These are phyloP conservation scores for Microplitis demolitor DNA, from an alignment of 1,140 invertebrate species.

Conservation along the genomic window DNA sequence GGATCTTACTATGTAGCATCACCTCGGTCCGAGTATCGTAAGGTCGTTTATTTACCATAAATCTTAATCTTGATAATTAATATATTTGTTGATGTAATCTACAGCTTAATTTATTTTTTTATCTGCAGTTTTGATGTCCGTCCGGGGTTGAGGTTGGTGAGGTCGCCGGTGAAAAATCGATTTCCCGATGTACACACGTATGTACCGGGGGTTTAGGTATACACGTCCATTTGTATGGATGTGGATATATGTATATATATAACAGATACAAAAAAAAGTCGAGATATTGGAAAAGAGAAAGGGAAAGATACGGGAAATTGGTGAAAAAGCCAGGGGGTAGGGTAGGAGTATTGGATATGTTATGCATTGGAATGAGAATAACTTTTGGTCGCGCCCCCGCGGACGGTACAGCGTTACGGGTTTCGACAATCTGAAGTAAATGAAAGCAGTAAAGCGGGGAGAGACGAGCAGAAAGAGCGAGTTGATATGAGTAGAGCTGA, in stretches of 20 bases:
- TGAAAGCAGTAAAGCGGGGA: background rate
- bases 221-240: background rate
- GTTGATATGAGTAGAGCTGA: background rate
- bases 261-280: no score
- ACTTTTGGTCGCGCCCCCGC: conserved; percentile 22
- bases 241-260: no score
- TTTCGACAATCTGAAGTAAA: background rate
- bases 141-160: conserved; percentile 14
- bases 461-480: background rate
- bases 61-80: no score
- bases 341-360: background rate
- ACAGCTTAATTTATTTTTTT: background rate
- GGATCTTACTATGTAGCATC: no score
- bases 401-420: conserved; percentile 6
- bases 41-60: no score
- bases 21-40: no score
- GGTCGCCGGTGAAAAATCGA: conserved; percentile 24
- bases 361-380: conserved; percentile 4
- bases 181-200: conserved; percentile 24
- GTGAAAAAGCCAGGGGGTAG: background rate
- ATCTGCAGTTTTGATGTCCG: background rate
- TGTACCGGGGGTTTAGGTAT: background rate
- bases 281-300: background rate
- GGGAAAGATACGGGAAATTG: background rate
- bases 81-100: no score